Evolutionary conservation across 2,888 invertebrate species (phyloP), one percentile per base, ranked within the genome.

Genomic region (Odiellus spinosus): DNA sequence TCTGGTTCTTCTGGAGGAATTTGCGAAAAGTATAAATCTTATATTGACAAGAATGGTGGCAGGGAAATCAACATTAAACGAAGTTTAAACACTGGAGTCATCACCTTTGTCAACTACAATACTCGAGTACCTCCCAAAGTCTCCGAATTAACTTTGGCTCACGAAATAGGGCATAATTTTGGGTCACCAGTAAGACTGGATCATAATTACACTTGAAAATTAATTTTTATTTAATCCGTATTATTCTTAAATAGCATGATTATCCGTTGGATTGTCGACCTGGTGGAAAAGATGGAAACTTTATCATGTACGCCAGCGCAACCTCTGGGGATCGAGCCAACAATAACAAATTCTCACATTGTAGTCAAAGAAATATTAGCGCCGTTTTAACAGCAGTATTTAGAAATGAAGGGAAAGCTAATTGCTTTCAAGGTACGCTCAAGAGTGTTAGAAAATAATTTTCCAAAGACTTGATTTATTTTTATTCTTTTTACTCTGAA

Each of bases 281-380:
- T 1, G 90, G 91, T 49, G 86, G 91, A 8, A 73, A 81, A 33
- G 78, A 77, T 55, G 98, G 98, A 47, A 99, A 99, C 74, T 99
- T 77, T 69, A 98, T 99, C 61, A 99, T 99, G 98, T 99, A 95
- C 68, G 91, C 95, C 14, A 93, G 93, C 43, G 98, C 98, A 8
- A 99, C 98, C 0, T 90, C 90, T 53, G 98, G 98, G 44, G 95
- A 96, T 71, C 77, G 91, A 46, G 84, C 86, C 10, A 96, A 98
- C 72, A 99, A 99, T 70, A 91, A 90, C 60, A 83, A 87, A 63
- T 99, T 99, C 73, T 91, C 90, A 1, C 75, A 78, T 17, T 98
- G 98, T 69, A 91, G 90, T 59, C 77, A 88, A 52, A 82, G 85
- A 51, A 96, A 95, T 69, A 93, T 96, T 61, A 88, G 90, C 49